These are phyloP conservation scores for Noctuana brunneofusca DNA, from an alignment of 2,888 invertebrate species.

Conservation along the genomic window DNA sequence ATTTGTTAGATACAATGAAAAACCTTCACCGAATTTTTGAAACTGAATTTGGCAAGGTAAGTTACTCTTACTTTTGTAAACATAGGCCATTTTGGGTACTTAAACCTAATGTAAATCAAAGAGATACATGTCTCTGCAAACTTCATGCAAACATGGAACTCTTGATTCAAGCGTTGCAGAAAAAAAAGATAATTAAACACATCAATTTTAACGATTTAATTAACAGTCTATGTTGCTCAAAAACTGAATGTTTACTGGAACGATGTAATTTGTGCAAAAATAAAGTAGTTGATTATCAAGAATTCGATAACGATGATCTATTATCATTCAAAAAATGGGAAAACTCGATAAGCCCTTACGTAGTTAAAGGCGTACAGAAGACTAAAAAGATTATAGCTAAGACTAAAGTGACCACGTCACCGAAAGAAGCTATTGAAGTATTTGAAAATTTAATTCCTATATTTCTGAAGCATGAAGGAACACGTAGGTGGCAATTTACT, in stretches of 20 bases:
- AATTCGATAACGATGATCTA: not conserved
- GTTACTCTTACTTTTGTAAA: not conserved
- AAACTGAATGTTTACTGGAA: not conserved
- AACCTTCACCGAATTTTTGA: not conserved
- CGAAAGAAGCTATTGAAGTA: not conserved
- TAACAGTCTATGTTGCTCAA: not conserved
- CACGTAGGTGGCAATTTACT: not conserved
- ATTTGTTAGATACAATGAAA: not conserved
- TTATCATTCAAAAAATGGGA: slow-evolving; percentile 1
- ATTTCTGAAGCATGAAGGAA: not conserved
- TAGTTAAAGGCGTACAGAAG: not conserved
- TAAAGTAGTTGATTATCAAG: not conserved
- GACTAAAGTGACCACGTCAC: not conserved
- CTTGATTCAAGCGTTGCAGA: not conserved
- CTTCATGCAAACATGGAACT: slow-evolving; percentile 1
- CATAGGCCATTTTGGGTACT: not conserved
- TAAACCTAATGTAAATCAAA: not conserved
- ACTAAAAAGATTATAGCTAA: not conserved
- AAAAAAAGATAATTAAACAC: not conserved
- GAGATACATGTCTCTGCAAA: not conserved
- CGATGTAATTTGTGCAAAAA: not conserved
- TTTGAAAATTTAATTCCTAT: not conserved
- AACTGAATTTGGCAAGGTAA: not conserved
- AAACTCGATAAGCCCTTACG: not conserved
- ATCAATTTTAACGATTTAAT: not conserved